A percentile compares a stretch with the other conserved stretches of the same genome.
phyloP scores from a whole-genome alignment of 2,888 invertebrate species.

The Caenorhabditis virilis region DNA sequence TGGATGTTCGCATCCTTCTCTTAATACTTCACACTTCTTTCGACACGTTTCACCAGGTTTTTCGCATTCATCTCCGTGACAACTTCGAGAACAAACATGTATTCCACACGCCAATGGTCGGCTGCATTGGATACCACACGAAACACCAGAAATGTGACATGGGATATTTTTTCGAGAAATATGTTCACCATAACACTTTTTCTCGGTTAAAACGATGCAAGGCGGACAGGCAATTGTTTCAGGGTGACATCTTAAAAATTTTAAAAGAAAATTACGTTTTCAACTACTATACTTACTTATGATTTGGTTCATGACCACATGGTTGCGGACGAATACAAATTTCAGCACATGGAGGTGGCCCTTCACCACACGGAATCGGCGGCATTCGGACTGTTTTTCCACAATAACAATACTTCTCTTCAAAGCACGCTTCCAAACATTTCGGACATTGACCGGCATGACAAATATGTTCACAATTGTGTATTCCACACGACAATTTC shows the following conservation, averaged over 20 bases:
- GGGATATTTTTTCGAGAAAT: conserved; percentile 82
- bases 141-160: conserved; percentile 75
- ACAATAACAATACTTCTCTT: conserved; percentile 88
- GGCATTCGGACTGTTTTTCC: conserved; percentile 85
- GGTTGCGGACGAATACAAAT: conserved; percentile 84
- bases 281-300: conserved; percentile 23
- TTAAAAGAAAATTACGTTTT: too few species aligned
- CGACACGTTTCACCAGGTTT: conserved; percentile 59
- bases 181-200: conserved; percentile 81
- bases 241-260: conserved; percentile 75
- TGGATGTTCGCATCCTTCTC: conserved; percentile 81
- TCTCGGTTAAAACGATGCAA: conserved; percentile 84
- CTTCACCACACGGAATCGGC: conserved; percentile 89
- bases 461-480: conserved; percentile 85
- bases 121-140: conserved; percentile 84
- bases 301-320: conserved; percentile 51
- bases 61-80: conserved; percentile 79
- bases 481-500: conserved; percentile 83
- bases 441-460: conserved; percentile 84
- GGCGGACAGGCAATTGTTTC: conserved; percentile 79
- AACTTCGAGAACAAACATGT: conserved; percentile 82
- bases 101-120: conserved; percentile 81
- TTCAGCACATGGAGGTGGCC: conserved; percentile 80
- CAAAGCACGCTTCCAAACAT: conserved; percentile 83
- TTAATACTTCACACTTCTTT: conserved; percentile 78